Evolutionary conservation across 2,888 invertebrate species (phyloP), one percentile per base, ranked within the genome.

Genomic region (Ectobius pallidus): DNA sequence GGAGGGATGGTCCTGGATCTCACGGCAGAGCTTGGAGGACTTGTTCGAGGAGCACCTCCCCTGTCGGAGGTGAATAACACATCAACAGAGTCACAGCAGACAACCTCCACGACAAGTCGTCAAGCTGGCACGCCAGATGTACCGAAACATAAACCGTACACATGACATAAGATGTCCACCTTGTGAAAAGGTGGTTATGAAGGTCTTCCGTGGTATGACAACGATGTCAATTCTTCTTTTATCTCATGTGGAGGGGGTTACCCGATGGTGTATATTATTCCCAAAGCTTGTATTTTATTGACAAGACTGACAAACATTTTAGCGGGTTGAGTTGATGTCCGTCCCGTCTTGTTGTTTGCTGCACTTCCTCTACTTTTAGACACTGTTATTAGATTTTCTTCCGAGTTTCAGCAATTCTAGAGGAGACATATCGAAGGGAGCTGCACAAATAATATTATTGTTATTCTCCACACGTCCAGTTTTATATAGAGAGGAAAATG

Each of bases 1-100:
- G 74, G 74, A 0, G 74, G 78, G 25, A 80, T 80, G 80, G 79
- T 78, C 1, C 75, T 79, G 25, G 80, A 80, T 68, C 75, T 80
- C 25, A 80, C 80, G 3, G 78, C 79, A n/a, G 79, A 78, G 67
- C 70, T 80, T 16, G 79, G 79, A 2, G 76, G 58, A 14, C 58
- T 70, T 20, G 67, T 67, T n/a, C 67, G 46, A 44, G 52, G 52
- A 14, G 22, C 69, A 34, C 69, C 55, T 16, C 69, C 69, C 16
- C 52, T 69, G 11, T 20, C 69, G 7, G 69, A 69, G 27, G 46
- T 20, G 14, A 69, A 69, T 20, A 55, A 69, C 30, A 34, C 55
- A 18, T 69, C 69, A 22, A 69, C 39, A 55, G 69, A 69, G 3
- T 69, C 69, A 1, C 69, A 69, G n/a, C 44, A 22, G n/a, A 69